These are phyloP conservation scores for Lophotis ruficrista DNA, from an alignment of 2,113 vertebrate genomes.

Conservation along the genomic window DNA sequence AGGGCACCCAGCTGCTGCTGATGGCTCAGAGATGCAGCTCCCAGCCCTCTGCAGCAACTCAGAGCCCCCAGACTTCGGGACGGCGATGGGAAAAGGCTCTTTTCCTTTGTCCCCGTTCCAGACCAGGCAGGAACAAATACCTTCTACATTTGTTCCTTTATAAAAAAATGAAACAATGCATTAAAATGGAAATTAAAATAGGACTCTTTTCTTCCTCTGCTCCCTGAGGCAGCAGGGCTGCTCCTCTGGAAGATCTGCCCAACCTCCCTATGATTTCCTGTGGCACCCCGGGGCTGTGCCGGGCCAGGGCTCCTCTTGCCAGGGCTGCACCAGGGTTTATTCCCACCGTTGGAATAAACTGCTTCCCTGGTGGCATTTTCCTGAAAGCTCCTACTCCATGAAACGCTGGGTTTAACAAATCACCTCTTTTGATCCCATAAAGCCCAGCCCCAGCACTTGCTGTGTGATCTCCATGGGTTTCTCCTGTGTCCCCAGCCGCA, in stretches of 20 bases:
- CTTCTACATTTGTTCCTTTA: not conserved
- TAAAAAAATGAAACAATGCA: not conserved
- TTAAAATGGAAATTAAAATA: not conserved
- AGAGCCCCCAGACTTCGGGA: not conserved
- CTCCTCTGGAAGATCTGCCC: not conserved
- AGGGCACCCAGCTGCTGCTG: rapidly evolving
- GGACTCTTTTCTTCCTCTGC: not conserved
- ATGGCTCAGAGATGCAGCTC: not conserved
- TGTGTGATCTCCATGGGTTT: not conserved
- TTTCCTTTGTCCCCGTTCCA: not conserved
- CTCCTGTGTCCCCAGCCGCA: not conserved
- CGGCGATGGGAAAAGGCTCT: not conserved
- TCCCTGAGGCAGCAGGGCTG: not conserved
- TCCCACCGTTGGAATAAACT: not conserved
- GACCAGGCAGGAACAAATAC: too few species aligned
- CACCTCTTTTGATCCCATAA: not conserved
- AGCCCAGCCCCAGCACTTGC: not conserved
- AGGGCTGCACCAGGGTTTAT: not conserved
- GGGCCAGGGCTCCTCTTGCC: not conserved
- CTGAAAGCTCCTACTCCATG: not conserved
- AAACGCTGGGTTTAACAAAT: not conserved
- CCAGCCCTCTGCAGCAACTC: not conserved
- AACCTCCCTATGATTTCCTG: not conserved
- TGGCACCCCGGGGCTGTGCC: not conserved
- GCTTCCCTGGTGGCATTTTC: not conserved